Conservation (phyloP, 37 sponge, comb jelly and placozoan genomes). For the Dysidea cf. avara region DNA sequence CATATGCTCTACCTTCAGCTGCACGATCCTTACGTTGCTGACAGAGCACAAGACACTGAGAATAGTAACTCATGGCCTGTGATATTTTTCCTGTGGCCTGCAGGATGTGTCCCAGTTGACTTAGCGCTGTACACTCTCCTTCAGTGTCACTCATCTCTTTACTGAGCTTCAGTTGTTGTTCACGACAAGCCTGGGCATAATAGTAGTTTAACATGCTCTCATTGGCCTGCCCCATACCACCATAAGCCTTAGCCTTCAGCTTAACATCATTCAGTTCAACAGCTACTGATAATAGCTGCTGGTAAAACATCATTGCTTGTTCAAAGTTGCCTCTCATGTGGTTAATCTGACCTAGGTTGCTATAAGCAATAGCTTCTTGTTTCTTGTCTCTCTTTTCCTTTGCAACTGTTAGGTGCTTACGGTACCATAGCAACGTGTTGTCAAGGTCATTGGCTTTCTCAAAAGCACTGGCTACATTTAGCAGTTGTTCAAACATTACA, state of each 20-base stretch:
- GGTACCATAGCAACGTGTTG: conserved; percentile 76
- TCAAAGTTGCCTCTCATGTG: conserved; percentile 59
- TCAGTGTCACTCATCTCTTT: conserved; percentile 57
- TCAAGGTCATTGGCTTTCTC: conserved; percentile 51
- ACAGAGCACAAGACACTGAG: conserved; percentile 55
- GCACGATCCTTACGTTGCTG: conserved; percentile 64
- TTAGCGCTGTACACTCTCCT: conserved; percentile 53
- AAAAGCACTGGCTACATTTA: conserved; percentile 35
- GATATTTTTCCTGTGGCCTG: conserved; percentile 74
- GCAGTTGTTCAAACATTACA: conserved; percentile 40
- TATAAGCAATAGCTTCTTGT: conserved; percentile 83
- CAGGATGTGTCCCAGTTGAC: conserved; percentile 75
- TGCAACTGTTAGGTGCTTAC: conserved; percentile 75
- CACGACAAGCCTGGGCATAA: conserved; percentile 88
- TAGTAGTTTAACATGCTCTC: conserved; percentile 66
- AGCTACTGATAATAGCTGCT: conserved; percentile 82
- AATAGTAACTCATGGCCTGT: conserved; percentile 85
- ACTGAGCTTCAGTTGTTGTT: conserved; percentile 81
- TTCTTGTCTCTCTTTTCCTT: conserved; percentile 71
- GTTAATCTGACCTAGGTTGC: conserved; percentile 67
- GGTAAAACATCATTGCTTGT: conserved; percentile 83
- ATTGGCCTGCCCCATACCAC: conserved; percentile 90
- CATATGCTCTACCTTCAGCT: conserved; percentile 84
- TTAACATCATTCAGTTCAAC: conserved; percentile 66
- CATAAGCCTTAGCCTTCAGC: conserved; percentile 88